Percentiles rank a stretch among this genome's conserved stretches.
phyloP scores from a whole-genome alignment of 2,888 invertebrate species.

The Eremobia ochroleuca region DNA sequence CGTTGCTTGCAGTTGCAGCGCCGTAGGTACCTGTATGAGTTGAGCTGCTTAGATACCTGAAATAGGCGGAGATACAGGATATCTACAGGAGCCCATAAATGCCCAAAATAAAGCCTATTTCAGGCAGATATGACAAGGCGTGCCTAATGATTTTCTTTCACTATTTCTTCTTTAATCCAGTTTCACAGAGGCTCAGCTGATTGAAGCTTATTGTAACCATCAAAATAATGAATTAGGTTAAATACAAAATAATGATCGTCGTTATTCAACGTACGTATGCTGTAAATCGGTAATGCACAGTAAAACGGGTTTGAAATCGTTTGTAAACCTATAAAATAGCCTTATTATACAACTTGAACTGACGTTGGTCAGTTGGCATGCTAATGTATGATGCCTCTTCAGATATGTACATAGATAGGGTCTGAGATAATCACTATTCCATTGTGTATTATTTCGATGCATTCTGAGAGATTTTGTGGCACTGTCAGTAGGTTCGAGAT shows the following conservation, averaged over 20 bases:
- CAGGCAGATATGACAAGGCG: background rate
- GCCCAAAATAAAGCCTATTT: background rate
- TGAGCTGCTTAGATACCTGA: background rate
- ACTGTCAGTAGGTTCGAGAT: background rate
- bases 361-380: constrained; percentile 37
- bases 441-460: constrained; percentile 35
- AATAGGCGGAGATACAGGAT: background rate
- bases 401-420: constrained; percentile 47
- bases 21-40: background rate
- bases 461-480: constrained; percentile 29
- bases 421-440: constrained; percentile 23
- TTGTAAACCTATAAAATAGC: constrained; percentile 10
- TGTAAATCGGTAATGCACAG: constrained; percentile 30
- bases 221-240: constrained; percentile 30
- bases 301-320: constrained; percentile 25
- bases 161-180: background rate
- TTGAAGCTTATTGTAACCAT: constrained; percentile 11
- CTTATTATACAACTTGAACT: constrained; percentile 33
- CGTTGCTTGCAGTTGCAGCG: background rate
- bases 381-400: constrained; percentile 33
- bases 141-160: background rate
- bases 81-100: background rate
- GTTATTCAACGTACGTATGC: constrained; percentile 11
- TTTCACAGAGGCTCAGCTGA: constrained; percentile 3
- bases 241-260: constrained; percentile 28